These are phyloP conservation scores for Helostoma temminkii DNA, from an alignment of 2,797 vertebrate species.

Conservation along the genomic window DNA sequence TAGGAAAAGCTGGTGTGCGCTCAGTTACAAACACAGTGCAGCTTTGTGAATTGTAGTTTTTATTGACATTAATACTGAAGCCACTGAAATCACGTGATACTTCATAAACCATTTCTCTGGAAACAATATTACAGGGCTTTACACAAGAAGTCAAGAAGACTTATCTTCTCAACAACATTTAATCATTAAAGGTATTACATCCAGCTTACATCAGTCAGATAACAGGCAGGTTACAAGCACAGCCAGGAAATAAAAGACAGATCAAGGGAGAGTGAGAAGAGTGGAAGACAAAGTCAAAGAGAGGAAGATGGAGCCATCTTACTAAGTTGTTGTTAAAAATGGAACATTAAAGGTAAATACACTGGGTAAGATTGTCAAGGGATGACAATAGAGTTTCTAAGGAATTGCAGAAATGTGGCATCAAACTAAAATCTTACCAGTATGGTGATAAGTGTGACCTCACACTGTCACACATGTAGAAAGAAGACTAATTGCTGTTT, in stretches of 20 bases:
- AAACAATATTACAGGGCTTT: slow-evolving; percentile 30
- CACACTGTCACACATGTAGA: slow-evolving; percentile 24
- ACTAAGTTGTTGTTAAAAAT: slow-evolving; percentile 32
- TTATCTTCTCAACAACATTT: slow-evolving; percentile 63
- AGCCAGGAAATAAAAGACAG: slow-evolving; percentile 26
- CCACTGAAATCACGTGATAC: slow-evolving; percentile 1
- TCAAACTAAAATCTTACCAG: slow-evolving; percentile 32
- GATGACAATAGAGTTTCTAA: slow-evolving; percentile 26
- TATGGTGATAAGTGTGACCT: slow-evolving; percentile 28
- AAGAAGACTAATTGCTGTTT: slow-evolving; percentile 53
- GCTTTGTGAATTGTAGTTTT: slow-evolving; percentile 9
- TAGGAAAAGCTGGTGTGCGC: slow-evolving; percentile 21
- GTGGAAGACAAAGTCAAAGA: slow-evolving; percentile 5
- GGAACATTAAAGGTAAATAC: slow-evolving; percentile 21
- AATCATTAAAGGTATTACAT: slow-evolving; percentile 70
- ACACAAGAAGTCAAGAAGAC: slow-evolving; percentile 42
- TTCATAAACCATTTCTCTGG: slow-evolving; percentile 24
- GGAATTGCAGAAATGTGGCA: slow-evolving; percentile 14
- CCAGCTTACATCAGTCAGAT: slow-evolving; percentile 73
- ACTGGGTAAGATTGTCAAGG: slow-evolving; percentile 4
- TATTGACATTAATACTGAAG: slow-evolving; percentile 26
- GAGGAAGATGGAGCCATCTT: slow-evolving; percentile 19
- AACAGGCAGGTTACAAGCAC: slow-evolving; percentile 46
- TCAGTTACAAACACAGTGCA: neutral
- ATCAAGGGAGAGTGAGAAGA: slow-evolving; percentile 1